Base-by-base conservation (phyloP, 2,888 invertebrate genomes). In the Sturmia bella region DNA sequence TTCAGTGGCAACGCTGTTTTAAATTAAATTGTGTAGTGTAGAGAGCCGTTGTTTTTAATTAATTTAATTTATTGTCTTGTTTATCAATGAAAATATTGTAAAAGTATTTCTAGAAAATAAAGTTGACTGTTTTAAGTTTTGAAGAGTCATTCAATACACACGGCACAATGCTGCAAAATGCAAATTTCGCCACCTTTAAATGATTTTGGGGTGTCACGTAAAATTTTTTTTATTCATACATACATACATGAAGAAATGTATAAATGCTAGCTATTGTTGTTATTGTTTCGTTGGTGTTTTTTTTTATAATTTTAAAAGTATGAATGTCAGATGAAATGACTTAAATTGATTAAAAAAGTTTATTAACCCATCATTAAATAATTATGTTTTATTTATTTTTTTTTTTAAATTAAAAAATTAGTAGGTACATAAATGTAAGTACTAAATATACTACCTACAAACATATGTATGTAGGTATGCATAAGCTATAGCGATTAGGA, bases 341-440 rank as follows among this genome's bases (percentile, higher is more conserved):
- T 41, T 39, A 59, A 39, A 61, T 17, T 57, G 13, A 7, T 27
- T 41, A 43, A 32, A 32, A 52, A 39, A 61, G 79, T 80, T 74
- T 74, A 64, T 74, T 64, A 56, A 77, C 63, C 77, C 56, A 54
- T 37, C 50, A 48, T 21, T 7, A 27, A 27, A 32, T 54, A 54
- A 15, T 56, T 56, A 48, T 50, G 41, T 54, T 54, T 52, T 3
- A n/a, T n/a, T n/a, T n/a, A n/a, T n/a, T n/a, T n/a, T n/a, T n/a
- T n/a, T n/a, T n/a, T n/a, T n/a, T n/a, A n/a, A n/a, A n/a, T n/a
- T n/a, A n/a, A n/a, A n/a, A n/a, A n/a, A n/a, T n/a, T n/a, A n/a
- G n/a, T n/a, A n/a, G n/a, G n/a, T n/a, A n/a, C n/a, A n/a, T n/a
- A n/a, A n/a, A n/a, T n/a, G n/a, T n/a, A n/a, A n/a, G n/a, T n/a